Evolutionary conservation across 2,888 invertebrate species (phyloP).

Genomic region (Watsonalla cultraria): DNA sequence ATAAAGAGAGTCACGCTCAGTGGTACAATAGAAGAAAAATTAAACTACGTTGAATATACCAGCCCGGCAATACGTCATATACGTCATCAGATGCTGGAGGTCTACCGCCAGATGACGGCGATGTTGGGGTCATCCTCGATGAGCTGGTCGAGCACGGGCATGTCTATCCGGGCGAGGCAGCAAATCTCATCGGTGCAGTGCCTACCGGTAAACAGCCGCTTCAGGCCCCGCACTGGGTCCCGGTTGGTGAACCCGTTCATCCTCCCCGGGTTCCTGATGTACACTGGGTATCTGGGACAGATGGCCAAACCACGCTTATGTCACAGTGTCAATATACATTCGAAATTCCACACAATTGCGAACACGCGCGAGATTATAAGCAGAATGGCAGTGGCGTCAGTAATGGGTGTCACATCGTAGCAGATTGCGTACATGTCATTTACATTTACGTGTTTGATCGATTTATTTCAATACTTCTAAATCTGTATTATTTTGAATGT

Average conservation of each 20-base stretch:
- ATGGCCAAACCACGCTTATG: background rate
- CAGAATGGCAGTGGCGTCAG: too few species aligned
- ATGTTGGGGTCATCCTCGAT: constrained; percentile 91
- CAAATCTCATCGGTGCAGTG: constrained; percentile 95
- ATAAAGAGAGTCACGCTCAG: too few species aligned
- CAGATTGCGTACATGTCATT: too few species aligned
- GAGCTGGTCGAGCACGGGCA: constrained; percentile 87
- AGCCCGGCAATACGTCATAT: background rate
- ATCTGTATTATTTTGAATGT: too few species aligned
- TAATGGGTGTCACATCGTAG: too few species aligned
- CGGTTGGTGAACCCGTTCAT: constrained; percentile 44
- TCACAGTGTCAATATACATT: background rate
- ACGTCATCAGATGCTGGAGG: background rate
- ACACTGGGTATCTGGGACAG: constrained; percentile 56
- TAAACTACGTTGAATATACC: background rate
- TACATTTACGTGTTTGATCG: too few species aligned
- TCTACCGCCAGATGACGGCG: constrained; percentile 87
- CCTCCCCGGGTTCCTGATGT: constrained; percentile 38
- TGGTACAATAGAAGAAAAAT: too few species aligned
- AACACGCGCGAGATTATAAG: too few species aligned
- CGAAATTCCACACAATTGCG: background rate
- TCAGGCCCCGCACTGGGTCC: constrained; percentile 62
- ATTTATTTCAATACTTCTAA: too few species aligned
- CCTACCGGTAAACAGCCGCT: constrained; percentile 86
- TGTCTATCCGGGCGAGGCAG: constrained; percentile 87